These are phyloP conservation scores for Pelagia noctiluca DNA, from an alignment of 30 jellyfish, hydroid and myxozoan genomes.

Conservation along the genomic window DNA sequence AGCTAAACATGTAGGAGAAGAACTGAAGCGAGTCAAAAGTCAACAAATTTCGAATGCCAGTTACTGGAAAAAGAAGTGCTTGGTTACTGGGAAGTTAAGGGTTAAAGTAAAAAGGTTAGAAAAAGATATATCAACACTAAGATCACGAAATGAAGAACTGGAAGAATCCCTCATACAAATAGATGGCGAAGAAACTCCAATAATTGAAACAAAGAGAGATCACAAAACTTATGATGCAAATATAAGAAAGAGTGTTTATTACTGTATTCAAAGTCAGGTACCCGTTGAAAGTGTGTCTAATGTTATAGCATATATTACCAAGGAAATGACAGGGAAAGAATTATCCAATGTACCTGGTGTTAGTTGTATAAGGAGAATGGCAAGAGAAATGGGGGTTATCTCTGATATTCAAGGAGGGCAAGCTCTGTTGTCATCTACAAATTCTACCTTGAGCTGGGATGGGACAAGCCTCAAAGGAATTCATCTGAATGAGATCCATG, in stretches of 20 bases:
- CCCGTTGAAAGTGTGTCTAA: background rate
- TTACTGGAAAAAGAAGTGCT: no score
- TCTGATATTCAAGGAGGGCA: constrained; percentile 8
- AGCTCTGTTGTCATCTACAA: background rate
- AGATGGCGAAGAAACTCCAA: background rate
- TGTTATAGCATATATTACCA: background rate
- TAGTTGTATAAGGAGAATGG: background rate
- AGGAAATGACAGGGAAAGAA: background rate
- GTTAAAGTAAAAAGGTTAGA: no score
- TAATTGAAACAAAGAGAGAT: background rate
- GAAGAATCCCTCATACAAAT: background rate
- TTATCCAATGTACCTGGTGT: background rate
- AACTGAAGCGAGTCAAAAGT: no score
- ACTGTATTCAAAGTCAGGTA: constrained; percentile 11
- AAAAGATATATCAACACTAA: no score
- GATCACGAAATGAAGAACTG: no score
- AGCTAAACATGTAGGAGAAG: no score
- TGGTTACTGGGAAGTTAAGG: no score
- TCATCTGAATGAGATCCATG: constrained; percentile 5
- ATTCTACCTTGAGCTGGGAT: constrained; percentile 6
- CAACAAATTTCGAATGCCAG: no score
- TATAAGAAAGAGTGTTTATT: constrained; percentile 12
- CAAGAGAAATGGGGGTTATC: constrained; percentile 17
- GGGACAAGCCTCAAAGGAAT: constrained; percentile 4
- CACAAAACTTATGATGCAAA: background rate